Conservation (phyloP, 2,888 invertebrate species). For the Thereva unica region DNA sequence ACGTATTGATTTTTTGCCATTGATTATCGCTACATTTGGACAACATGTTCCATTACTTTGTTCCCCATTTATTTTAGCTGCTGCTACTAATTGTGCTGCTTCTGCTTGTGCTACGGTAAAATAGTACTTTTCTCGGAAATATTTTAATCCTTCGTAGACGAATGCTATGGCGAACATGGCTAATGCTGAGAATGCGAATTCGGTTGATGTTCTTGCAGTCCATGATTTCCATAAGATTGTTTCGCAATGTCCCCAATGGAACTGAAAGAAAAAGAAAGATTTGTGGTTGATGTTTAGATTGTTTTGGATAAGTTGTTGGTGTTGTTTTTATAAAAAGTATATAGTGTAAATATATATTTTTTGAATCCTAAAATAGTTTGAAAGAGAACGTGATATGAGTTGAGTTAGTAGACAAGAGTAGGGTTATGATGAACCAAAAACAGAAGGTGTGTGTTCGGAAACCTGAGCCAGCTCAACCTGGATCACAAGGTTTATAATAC, state of each 20-base stretch:
- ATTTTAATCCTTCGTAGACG: slow-evolving; percentile 95
- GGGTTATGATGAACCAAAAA: too few species aligned
- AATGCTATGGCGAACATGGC: slow-evolving; percentile 87
- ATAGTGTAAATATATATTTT: too few species aligned
- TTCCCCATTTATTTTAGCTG: slow-evolving; percentile 43
- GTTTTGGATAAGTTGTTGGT: too few species aligned
- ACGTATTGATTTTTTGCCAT: slow-evolving; percentile 42
- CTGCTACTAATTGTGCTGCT: slow-evolving; percentile 46
- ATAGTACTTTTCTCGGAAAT: slow-evolving; percentile 63
- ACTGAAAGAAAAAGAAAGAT: slow-evolving; percentile 62
- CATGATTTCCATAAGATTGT: slow-evolving; percentile 80
- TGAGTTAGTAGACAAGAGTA: too few species aligned
- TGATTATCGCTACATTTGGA: slow-evolving; percentile 46
- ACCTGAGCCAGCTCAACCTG: too few species aligned
- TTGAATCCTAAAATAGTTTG: too few species aligned
- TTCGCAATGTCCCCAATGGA: slow-evolving; percentile 77
- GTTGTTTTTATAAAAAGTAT: too few species aligned
- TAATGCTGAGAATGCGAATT: slow-evolving; percentile 84
- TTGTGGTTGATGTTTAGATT: too few species aligned
- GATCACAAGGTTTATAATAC: too few species aligned
- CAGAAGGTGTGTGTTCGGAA: too few species aligned
- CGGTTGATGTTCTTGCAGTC: slow-evolving; percentile 72
- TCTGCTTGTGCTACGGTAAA: slow-evolving; percentile 46
- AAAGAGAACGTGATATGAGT: too few species aligned
- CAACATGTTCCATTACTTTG: slow-evolving; percentile 41